Evolutionary conservation across 2,888 invertebrate species (phyloP).

Genomic region (Cataglyphis altisquamis): DNA sequence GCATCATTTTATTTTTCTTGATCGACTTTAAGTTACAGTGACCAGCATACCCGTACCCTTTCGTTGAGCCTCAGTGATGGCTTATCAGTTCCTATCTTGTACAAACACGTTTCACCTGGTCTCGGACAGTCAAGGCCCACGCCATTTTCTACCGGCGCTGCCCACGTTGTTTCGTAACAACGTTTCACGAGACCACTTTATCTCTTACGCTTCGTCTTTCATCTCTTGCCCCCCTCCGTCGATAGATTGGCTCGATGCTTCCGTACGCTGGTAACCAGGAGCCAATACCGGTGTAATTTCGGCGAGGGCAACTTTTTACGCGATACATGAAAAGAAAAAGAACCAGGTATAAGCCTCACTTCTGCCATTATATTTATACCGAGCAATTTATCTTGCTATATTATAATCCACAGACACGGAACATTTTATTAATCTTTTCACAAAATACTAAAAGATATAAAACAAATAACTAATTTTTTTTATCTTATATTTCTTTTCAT

Average conservation of each 20-base stretch:
- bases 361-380: constrained; percentile 36
- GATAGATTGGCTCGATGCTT: constrained; percentile 44
- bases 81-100: constrained; percentile 76
- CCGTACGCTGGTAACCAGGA: constrained; percentile 40
- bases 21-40: constrained; percentile 60
- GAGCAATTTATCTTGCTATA: constrained; percentile 40
- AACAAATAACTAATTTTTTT: not conserved
- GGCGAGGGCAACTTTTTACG: constrained; percentile 32
- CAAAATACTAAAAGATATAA: not conserved
- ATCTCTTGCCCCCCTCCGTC: constrained; percentile 32
- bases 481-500: not conserved
- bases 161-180: constrained; percentile 73
- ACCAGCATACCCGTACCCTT: constrained; percentile 60
- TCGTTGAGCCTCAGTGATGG: constrained; percentile 61
- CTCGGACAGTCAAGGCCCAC: constrained; percentile 70
- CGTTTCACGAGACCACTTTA: constrained; percentile 69
- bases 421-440: not conserved
- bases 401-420: constrained; percentile 1
- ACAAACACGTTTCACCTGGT: constrained; percentile 78
- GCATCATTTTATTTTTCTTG: not conserved
- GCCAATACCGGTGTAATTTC: constrained; percentile 47
- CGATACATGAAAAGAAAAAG: not conserved
- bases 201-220: constrained; percentile 59
- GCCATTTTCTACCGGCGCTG: constrained; percentile 75
- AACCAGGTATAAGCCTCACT: not conserved